Percentiles rank a stretch among this genome's conserved stretches.
Conservation (phyloP, 2,888 invertebrate species). For the Erynnis tages region DNA sequence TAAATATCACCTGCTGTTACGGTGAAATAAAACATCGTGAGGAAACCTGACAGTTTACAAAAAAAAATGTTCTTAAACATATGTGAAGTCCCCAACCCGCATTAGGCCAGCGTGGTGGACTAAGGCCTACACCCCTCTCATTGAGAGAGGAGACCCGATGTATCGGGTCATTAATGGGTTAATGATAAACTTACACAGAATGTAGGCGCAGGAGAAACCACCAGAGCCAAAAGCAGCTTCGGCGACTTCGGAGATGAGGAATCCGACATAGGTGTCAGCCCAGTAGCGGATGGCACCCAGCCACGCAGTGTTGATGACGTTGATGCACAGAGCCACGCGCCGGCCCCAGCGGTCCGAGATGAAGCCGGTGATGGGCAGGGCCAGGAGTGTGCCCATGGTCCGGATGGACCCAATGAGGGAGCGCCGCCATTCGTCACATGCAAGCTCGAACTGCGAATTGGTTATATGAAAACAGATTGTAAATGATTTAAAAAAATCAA, state of each 20-base stretch:
- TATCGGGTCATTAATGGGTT: background rate
- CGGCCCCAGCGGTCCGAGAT: conserved; percentile 88
- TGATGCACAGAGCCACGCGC: conserved; percentile 77
- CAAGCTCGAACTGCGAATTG: conserved; percentile 78
- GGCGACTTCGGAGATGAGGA: conserved; percentile 84
- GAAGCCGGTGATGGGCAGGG: conserved; percentile 85
- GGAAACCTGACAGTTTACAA: too few relatives aligned
- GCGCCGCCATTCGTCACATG: conserved; percentile 86
- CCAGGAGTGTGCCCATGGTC: conserved; percentile 84
- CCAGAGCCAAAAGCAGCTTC: conserved; percentile 85
- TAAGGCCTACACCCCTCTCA: too few relatives aligned
- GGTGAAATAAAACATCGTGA: too few relatives aligned
- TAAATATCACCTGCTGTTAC: too few relatives aligned
- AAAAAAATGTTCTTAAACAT: too few relatives aligned
- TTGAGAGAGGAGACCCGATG: too few relatives aligned
- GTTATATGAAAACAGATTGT: too few relatives aligned
- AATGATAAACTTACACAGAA: conserved; percentile 76
- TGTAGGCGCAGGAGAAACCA: conserved; percentile 85
- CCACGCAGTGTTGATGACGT: conserved; percentile 80
- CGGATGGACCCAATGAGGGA: conserved; percentile 86
- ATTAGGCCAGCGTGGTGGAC: too few relatives aligned
- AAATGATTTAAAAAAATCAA: too few relatives aligned
- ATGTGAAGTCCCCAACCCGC: too few relatives aligned
- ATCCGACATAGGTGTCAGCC: conserved; percentile 83
- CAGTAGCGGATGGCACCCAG: conserved; percentile 82